Evolutionary conservation across 1,140 invertebrate genomes (phyloP), one percentile per base, ranked within the genome.

Genomic region (Diplogasteroides magnus): DNA sequence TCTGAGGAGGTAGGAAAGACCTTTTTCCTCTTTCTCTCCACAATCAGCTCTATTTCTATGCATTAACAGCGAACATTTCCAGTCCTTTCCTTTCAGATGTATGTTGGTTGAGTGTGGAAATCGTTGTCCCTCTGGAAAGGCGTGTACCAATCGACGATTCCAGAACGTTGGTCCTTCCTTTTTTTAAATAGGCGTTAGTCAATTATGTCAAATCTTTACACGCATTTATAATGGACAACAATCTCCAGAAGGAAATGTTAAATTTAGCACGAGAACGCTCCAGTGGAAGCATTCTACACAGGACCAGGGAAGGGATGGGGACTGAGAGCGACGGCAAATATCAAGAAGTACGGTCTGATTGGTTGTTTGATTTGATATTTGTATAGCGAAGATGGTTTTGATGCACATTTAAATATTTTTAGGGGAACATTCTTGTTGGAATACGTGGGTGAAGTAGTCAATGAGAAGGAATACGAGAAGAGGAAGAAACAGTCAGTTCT

Each of bases 371-470:
- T 48, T 48, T 48, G 37, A 48, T 48, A 6, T 48, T 48, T 48
- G 37, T 48, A 11, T 48, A 48, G 19, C 6, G 19, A 48, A 48
- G 19, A 11, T 48, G 37, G 19, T 19, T 48, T 23, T 59, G 15
- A 60, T 37, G 63, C 15, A 67, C 13, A 67, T 59, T 25, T 25
- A n/a, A 67, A 14, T 60, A 19, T 13, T n/a, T 67, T 61, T 71
- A 93, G 91, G 64, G 93, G 92, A 23, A 89, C 90, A 78, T 98
- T 98, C 86, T 89, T 98, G 27, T 91, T 97, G 89, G 95, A 98
- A 84, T 98, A 98, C 85, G 91, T 98, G 13, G 96, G 96, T 0
- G 96, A 98, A 87, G 93, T 98, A 0, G 85, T 98, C 1, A 90
- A 93, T 83, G 89, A 89, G 62, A 89, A 90, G 74, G 90, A 94